These are phyloP conservation scores for Eulemur albifrons DNA, from an alignment of 2,797 vertebrate species.

Conservation along the genomic window DNA sequence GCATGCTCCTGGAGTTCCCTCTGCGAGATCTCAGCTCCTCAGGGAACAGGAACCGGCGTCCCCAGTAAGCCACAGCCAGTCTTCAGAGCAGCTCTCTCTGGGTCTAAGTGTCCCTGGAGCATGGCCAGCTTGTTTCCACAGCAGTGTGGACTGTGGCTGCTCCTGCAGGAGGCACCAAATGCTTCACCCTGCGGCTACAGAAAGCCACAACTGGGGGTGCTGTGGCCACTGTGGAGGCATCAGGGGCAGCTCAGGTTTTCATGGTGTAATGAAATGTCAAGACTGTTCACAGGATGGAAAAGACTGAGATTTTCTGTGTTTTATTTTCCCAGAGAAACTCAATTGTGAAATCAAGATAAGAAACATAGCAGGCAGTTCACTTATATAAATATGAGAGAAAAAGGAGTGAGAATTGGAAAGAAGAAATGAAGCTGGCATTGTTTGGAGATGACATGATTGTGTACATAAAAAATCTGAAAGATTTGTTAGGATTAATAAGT, in stretches of 20 bases:
- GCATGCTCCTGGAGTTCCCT: background rate
- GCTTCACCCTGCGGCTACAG: background rate
- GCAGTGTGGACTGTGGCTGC: fast-evolving
- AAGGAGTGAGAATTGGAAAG: background rate
- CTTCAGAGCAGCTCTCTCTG: background rate
- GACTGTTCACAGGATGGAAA: background rate
- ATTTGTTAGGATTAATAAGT: constrained; percentile 13
- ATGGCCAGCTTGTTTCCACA: background rate
- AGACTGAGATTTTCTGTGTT: background rate
- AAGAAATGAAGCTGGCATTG: background rate
- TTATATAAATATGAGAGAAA: background rate
- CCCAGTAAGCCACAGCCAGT: background rate
- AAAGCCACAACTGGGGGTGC: background rate
- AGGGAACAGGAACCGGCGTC: background rate
- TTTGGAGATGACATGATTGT: background rate
- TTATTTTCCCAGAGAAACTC: background rate
- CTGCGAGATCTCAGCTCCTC: background rate
- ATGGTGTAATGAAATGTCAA: background rate
- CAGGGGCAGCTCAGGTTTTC: background rate
- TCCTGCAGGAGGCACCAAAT: background rate
- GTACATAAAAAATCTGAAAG: background rate
- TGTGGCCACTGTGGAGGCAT: background rate
- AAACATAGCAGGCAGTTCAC: background rate
- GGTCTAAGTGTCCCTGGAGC: background rate
- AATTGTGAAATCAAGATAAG: background rate